Evolutionary conservation across 2,888 invertebrate genomes (phyloP).

Genomic region (Heliconius hortense): DNA sequence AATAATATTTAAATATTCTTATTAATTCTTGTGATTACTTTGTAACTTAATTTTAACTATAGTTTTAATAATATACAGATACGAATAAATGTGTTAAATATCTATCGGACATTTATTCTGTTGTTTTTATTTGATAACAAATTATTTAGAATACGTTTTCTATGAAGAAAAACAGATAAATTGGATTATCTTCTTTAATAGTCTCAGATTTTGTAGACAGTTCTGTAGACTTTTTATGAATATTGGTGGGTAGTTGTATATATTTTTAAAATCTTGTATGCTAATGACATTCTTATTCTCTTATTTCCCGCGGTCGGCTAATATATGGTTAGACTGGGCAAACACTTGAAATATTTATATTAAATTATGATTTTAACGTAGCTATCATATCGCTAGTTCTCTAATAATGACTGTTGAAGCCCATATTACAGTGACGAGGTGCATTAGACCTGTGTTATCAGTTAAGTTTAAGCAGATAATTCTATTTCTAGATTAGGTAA

Average conservation of each 20-base stretch:
- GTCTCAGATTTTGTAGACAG: background rate
- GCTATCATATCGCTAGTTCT: background rate
- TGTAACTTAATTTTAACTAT: too few relatives aligned
- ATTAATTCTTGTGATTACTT: too few relatives aligned
- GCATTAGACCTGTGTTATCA: constrained; percentile 39
- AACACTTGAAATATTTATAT: constrained; percentile 4
- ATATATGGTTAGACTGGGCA: background rate
- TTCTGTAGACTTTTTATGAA: background rate
- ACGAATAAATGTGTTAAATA: too few relatives aligned
- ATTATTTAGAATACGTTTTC: too few relatives aligned
- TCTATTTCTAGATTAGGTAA: constrained; percentile 22
- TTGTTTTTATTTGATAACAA: too few relatives aligned
- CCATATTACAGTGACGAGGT: constrained; percentile 40
- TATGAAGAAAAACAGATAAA: too few relatives aligned
- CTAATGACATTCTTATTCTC: background rate
- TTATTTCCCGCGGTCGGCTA: background rate
- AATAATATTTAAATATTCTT: too few relatives aligned
- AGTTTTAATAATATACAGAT: too few relatives aligned
- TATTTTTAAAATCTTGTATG: background rate
- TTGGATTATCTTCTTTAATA: too few relatives aligned
- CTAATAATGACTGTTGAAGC: constrained; percentile 40
- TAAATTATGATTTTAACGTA: constrained; percentile 16
- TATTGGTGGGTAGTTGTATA: background rate
- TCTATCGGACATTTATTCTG: too few relatives aligned
- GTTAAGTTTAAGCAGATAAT: constrained; percentile 35